These are phyloP conservation scores for Psilopsiagon aurifrons DNA, from an alignment of 2,113 vertebrate species.

Conservation along the genomic window DNA sequence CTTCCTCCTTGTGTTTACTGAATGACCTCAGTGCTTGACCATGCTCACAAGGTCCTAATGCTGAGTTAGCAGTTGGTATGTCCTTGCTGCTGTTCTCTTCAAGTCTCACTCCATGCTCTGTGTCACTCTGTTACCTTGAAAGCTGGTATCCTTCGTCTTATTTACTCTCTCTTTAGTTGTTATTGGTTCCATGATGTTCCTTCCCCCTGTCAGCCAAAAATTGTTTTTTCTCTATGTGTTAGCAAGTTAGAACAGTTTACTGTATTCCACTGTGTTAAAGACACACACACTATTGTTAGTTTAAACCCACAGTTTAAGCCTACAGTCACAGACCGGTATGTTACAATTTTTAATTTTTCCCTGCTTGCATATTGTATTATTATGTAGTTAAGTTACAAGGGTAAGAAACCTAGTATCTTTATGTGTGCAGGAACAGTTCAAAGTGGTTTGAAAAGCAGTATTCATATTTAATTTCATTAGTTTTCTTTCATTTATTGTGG, in stretches of 20 bases:
- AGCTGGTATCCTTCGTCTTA: not conserved
- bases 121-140: not conserved
- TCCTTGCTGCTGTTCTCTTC: not conserved
- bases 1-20: not conserved
- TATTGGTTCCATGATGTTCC: not conserved
- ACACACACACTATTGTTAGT: not conserved
- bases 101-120: not conserved
- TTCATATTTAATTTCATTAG: not conserved
- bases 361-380: not conserved
- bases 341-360: not conserved
- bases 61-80: not conserved
- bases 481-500: not conserved
- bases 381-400: not conserved
- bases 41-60: not conserved
- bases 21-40: not conserved
- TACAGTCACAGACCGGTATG: not conserved
- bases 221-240: not conserved
- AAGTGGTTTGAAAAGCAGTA: not conserved
- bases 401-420: not conserved
- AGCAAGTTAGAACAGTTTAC: not conserved
- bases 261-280: not conserved
- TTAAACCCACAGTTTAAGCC: not conserved
- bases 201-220: not conserved
- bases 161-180: not conserved
- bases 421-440: not conserved